Evolutionary conservation across 2,797 vertebrate species (phyloP).

Genomic region (Megaceryle alcyon): DNA sequence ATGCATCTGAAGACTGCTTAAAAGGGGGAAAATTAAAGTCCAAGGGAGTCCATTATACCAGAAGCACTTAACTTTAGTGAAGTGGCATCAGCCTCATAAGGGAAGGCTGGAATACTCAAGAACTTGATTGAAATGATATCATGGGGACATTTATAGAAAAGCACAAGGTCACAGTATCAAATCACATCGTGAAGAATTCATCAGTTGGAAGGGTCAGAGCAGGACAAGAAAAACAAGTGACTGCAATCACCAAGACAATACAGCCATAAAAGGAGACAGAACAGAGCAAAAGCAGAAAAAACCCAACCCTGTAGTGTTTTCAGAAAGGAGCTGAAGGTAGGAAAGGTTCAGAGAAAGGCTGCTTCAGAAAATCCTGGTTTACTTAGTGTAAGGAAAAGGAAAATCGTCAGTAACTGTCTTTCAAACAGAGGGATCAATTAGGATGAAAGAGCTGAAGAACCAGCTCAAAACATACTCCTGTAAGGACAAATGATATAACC

Average conservation of each 20-base stretch:
- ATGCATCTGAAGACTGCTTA: neutral
- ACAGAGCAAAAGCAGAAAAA: neutral
- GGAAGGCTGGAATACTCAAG: slow-evolving; percentile 5
- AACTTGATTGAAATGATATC: slow-evolving; percentile 25
- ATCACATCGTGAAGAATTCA: slow-evolving; percentile 11
- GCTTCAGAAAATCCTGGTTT: neutral
- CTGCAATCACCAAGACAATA: neutral
- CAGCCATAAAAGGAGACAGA: neutral
- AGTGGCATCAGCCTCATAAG: neutral
- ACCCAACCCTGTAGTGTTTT: neutral
- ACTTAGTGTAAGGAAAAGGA: neutral
- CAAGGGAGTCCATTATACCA: neutral
- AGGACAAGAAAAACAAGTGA: slow-evolving; percentile 54
- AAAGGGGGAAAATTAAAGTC: neutral
- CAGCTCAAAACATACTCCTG: neutral
- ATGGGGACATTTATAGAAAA: slow-evolving; percentile 41
- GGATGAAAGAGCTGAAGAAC: neutral
- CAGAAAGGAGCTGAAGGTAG: neutral
- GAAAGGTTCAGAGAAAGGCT: neutral
- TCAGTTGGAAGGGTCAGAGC: slow-evolving; percentile 25
- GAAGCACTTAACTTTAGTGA: neutral
- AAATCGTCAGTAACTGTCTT: neutral
- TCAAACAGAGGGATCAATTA: neutral
- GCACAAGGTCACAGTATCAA: neutral
- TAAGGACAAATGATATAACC: neutral